Percentiles rank a stretch among this genome's conserved stretches.
Evolutionary conservation across 2,888 invertebrate genomes (phyloP).

Genomic region (Drosophila engyochracea): DNA sequence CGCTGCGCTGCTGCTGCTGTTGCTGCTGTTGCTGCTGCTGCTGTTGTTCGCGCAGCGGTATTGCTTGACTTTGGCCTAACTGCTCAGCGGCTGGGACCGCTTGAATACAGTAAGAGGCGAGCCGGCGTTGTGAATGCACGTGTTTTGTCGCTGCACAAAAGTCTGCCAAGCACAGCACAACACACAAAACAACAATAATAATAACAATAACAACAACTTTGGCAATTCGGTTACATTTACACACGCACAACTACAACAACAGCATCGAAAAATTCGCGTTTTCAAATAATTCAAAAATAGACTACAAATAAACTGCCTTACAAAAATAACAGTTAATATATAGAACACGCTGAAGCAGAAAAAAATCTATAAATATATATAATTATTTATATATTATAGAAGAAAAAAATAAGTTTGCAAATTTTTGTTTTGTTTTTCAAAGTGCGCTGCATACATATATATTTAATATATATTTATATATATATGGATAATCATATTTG

Average conservation of each 20-base stretch:
- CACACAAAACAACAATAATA: slow-evolving; percentile 33
- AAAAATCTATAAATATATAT: slow-evolving; percentile 14
- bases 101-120: slow-evolving; percentile 86
- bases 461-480: background rate
- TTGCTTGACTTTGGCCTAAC: slow-evolving; percentile 82
- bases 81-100: slow-evolving; percentile 82
- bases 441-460: slow-evolving; percentile 23
- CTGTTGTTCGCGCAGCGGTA: slow-evolving; percentile 38
- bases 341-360: slow-evolving; percentile 12
- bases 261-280: slow-evolving; percentile 28
- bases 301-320: slow-evolving; percentile 43
- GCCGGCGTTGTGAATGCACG: slow-evolving; percentile 85
- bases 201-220: slow-evolving; percentile 13
- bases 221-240: slow-evolving; percentile 28
- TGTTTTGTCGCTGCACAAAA: slow-evolving; percentile 79
- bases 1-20: slow-evolving; percentile 17
- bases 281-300: slow-evolving; percentile 10
- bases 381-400: slow-evolving; percentile 5
- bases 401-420: slow-evolving; percentile 9
- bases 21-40: slow-evolving; percentile 10
- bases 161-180: slow-evolving; percentile 27
- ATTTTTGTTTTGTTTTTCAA: slow-evolving; percentile 60
- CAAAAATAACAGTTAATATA: slow-evolving; percentile 17
- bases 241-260: slow-evolving; percentile 22
- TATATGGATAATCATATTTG: slow-evolving; percentile 21